These are phyloP conservation scores for Podiceps cristatus DNA, from an alignment of 2,113 vertebrate species.

Conservation along the genomic window DNA sequence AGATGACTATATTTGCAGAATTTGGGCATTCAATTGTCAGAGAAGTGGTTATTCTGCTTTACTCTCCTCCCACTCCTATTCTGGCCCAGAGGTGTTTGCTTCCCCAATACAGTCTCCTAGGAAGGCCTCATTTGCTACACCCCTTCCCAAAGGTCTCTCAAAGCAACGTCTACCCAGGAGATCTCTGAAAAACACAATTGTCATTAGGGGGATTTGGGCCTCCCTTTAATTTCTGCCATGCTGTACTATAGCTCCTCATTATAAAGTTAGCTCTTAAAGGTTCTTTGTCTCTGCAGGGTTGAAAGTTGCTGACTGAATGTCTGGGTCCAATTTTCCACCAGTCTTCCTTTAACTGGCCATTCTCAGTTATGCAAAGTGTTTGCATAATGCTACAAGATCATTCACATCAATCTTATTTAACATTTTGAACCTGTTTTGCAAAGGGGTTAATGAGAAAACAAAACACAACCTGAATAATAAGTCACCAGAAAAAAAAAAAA, in stretches of 20 bases:
- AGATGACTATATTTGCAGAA: neutral
- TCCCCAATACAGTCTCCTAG: neutral
- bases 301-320: constrained; percentile 48
- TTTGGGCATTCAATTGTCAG: neutral
- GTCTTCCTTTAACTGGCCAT: constrained; percentile 1
- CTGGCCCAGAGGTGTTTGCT: neutral
- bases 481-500: neutral
- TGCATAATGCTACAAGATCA: neutral
- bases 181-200: constrained; percentile 39
- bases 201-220: constrained; percentile 4
- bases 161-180: neutral
- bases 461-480: constrained; percentile 11
- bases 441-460: constrained; percentile 16
- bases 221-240: constrained; percentile 28
- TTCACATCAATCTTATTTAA: constrained; percentile 27
- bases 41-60: neutral
- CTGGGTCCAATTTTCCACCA: constrained; percentile 37
- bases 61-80: neutral
- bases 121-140: constrained; percentile 12
- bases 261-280: constrained; percentile 37
- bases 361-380: constrained; percentile 12
- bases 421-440: constrained; percentile 2
- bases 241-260: constrained; percentile 32
- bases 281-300: constrained; percentile 44
- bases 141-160: constrained; percentile 33